Conservation (phyloP, 2,113 vertebrate genomes). For the Ctenodactylus gundi region DNA sequence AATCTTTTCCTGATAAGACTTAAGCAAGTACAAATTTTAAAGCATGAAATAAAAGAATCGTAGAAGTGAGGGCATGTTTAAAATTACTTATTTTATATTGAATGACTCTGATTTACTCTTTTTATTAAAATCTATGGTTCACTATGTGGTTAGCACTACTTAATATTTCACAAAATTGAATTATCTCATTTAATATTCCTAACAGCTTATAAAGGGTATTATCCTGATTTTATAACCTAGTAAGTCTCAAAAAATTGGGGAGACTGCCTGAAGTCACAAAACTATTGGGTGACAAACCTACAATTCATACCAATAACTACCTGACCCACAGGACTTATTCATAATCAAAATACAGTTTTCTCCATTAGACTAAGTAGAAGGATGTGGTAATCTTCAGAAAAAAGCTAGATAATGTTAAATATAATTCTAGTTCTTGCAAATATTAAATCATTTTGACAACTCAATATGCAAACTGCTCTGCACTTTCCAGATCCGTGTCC, state of each 20-base stretch:
- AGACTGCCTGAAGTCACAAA: neutral
- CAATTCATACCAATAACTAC: neutral
- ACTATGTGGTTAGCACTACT: neutral
- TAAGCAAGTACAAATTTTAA: neutral
- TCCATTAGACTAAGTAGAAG: neutral
- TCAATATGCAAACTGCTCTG: neutral
- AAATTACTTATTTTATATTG: neutral
- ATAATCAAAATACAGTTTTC: neutral
- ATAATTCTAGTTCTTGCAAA: neutral
- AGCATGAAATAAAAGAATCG: slow-evolving; percentile 5
- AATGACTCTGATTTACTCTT: neutral
- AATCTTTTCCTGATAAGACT: neutral
- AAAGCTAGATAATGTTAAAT: neutral
- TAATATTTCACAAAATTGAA: neutral
- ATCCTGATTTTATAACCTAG: neutral
- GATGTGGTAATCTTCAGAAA: neutral
- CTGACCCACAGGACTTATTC: neutral
- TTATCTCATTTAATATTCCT: neutral
- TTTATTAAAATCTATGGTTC: neutral
- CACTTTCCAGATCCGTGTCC: neutral
- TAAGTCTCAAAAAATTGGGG: neutral
- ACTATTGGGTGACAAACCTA: neutral
- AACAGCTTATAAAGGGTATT: neutral
- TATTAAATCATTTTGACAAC: neutral
- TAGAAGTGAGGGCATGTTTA: neutral